Base-by-base conservation (phyloP, 2,888 invertebrate species). In the Toxonevra muliebris region DNA sequence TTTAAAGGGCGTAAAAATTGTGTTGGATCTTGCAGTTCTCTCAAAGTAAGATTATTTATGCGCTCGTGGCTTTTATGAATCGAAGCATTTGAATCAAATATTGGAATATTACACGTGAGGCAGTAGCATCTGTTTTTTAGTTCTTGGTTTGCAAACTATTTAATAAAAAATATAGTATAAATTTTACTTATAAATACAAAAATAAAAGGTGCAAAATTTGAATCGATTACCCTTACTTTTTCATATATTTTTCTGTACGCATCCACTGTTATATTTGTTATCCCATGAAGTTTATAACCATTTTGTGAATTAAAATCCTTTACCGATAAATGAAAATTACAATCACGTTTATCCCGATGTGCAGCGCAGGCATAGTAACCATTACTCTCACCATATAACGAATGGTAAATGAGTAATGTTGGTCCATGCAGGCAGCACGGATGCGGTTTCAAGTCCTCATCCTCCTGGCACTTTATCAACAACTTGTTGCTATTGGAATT, bases 291-390 rank as follows among this genome's bases (percentile, higher is more conserved):
- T 17, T 15, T 58, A 10, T 57, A 67, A 3, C 70, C 55, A 17
- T 72, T 67, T 13, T 72, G 65, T 10, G 60, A 58, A n/a, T 71
- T 75, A 65, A 79, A 71, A n/a, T 77, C 70, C 11, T 59, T 69
- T 1, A 60, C 71, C 3, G 76, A 71, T 50, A 91, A 87, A 76
- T 90, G 91, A 80, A 94, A 92, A 3, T 87, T 86, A 79, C 96
- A 96, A 11, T 90, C 88, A 78, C 92, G 93, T 71, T 91, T 88
- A 78, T 93, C 91, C 66, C 96, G 89, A 81, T 92, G 93, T 1
- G 94, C 93, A 0, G 96, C 91, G 83, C 96, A 97, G 0, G 92
- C 91, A 84, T 88, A 96, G 85, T 91, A 96, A 2, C 84, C 86
- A 58, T 75, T 63, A 1, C 8, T 15, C 17, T 42, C 9, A 15